Evolutionary conservation across 1,140 invertebrate species (phyloP), one percentile per base, ranked within the genome.

Genomic region (Temnothorax longispinosus): DNA sequence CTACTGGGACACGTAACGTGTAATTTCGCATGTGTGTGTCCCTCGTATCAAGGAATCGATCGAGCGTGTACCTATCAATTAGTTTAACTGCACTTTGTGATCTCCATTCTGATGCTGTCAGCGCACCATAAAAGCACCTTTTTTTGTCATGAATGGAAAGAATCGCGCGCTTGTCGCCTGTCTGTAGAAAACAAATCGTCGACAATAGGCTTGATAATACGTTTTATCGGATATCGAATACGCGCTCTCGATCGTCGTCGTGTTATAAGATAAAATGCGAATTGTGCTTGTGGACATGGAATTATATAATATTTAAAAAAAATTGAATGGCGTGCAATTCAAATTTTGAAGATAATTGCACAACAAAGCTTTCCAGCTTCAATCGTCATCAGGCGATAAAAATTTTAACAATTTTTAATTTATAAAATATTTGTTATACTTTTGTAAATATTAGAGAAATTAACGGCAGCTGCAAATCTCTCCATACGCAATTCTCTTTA

Each of bases 31-130:
- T 47, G 32, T 47, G 18, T 60, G 11, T 71, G 56, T 76, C 11
- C 21, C 38, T 64, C 13, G 13, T 11, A 5, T n/a, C 64, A 60
- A 54, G 75, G 50, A 80, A 71, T 86, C 47, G 50, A 81, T 86
- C 27, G 65, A 62, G 27, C 35, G 32, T 41, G 44, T 86, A 82
- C 56, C 85, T 82, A 86, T 86, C 85, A 86, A 86, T 86, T 86
- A 86, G 15, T 47, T 15, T 86, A 58, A 64, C 64, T 69, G 44
- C 65, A 60, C 54, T 86, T 71, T 52, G 11, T 52, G 52, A 82
- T 72, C 6, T 67, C 44, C 44, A 58, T 80, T 82, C 52, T 81
- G 13, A 38, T 38, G 75, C 7, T 72, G 56, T 65, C 32, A 69
- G 7, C 84, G 27, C 18, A 5, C 27, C 76, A 78, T 62, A 67